A percentile compares a stretch with the other conserved stretches of the same genome.
Conservation (phyloP, 2,113 vertebrate genomes). For the Sorex araneus region DNA sequence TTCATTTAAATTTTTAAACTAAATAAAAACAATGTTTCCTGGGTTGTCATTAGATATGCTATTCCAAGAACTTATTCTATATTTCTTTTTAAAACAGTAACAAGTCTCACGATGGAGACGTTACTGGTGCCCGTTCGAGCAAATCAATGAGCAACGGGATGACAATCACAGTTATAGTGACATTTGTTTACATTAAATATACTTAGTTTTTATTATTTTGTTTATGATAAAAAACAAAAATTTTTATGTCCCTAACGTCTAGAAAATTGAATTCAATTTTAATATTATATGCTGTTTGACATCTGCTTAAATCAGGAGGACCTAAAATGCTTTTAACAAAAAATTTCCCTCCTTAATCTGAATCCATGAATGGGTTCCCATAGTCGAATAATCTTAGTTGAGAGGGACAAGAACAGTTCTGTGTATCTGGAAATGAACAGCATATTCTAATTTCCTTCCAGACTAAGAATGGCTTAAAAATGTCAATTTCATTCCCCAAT, state of each 20-base stretch:
- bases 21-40: not conserved
- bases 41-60: slow-evolving; percentile 1
- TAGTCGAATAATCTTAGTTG: not conserved
- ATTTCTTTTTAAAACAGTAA: slow-evolving; percentile 41
- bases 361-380: not conserved
- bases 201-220: not conserved
- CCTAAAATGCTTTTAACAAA: not conserved
- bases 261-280: not conserved
- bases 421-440: not conserved
- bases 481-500: not conserved
- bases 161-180: no score
- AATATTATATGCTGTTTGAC: not conserved
- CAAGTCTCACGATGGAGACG: no score
- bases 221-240: not conserved
- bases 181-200: not conserved
- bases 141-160: no score
- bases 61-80: not conserved
- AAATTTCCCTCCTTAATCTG: not conserved
- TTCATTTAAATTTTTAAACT: not conserved
- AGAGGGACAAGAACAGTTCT: not conserved
- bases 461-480: not conserved
- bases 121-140: no score
- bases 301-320: not conserved
- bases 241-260: not conserved
- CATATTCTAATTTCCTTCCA: not conserved